A percentile compares a stretch with the other conserved stretches of the same genome.
phyloP scores from a whole-genome alignment of 2,797 vertebrate genomes.

The Tenualosa thibaudeaui region DNA sequence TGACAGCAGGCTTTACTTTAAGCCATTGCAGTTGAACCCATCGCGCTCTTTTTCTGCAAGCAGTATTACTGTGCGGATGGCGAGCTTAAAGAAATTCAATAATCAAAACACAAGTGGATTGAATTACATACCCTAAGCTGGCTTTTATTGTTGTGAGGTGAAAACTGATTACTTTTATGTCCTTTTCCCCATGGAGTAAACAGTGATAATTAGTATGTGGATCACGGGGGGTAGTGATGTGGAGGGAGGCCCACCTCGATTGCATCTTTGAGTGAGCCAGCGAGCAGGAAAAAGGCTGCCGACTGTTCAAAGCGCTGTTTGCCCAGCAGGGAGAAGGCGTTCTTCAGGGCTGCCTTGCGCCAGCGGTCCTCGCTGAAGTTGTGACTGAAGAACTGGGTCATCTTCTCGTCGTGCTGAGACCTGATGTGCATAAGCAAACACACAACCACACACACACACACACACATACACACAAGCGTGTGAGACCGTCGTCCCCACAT shows the following conservation, averaged over 20 bases:
- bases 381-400: conserved; percentile 98
- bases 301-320: conserved; percentile 98
- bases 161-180: background rate
- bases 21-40: background rate
- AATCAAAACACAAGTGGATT: background rate
- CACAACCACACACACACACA: background rate
- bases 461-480: conserved; percentile 7
- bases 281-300: conserved; percentile 95
- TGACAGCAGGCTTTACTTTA: background rate
- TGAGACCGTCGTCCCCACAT: background rate
- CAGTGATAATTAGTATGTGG: background rate
- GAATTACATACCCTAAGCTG: background rate
- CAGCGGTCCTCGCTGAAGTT: conserved; percentile 96
- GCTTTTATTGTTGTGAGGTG: conserved; percentile 25
- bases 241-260: conserved; percentile 82
- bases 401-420: conserved; percentile 96
- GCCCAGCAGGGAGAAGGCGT: conserved; percentile 95
- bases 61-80: conserved; percentile 19
- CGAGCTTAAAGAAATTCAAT: conserved; percentile 34
- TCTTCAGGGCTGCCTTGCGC: conserved; percentile 97
- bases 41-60: background rate
- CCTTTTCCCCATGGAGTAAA: background rate
- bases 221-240: background rate
- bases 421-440: conserved; percentile 62
- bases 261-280: conserved; percentile 96